Conservation (phyloP, 2,888 invertebrate genomes). For the Heliconius sara region DNA sequence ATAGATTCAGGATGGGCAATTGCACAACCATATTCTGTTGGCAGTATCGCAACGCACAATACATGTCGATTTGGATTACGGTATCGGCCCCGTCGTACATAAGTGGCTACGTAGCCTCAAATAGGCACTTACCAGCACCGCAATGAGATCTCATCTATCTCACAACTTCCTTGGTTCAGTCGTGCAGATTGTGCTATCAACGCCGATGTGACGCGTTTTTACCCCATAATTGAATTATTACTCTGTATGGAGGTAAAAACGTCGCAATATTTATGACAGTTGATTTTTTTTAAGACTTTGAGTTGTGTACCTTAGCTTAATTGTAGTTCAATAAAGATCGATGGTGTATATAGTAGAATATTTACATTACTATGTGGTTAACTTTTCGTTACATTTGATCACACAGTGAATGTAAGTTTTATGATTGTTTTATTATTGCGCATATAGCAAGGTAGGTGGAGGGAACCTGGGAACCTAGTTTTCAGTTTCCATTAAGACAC, state of each 20-base stretch:
- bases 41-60: conserved; percentile 71
- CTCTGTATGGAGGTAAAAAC: conserved; percentile 56
- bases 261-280: conserved; percentile 61
- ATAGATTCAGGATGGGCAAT: conserved; percentile 68
- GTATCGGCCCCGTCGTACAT: conserved; percentile 68
- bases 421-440: no score
- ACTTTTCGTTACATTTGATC: no score
- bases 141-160: conserved; percentile 67
- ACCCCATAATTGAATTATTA: conserved; percentile 77
- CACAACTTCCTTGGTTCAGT: conserved; percentile 72
- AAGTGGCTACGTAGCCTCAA: conserved; percentile 71
- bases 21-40: conserved; percentile 59
- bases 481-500: no score
- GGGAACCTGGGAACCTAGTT: no score
- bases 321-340: not conserved
- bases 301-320: conserved; percentile 19
- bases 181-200: conserved; percentile 73
- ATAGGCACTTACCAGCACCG: conserved; percentile 76
- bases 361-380: no score
- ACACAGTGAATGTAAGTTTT: no score
- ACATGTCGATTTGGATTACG: conserved; percentile 77
- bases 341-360: no score
- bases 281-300: conserved; percentile 49
- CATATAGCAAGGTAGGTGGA: no score
- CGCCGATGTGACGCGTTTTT: conserved; percentile 69